Evolutionary conservation across 2,113 vertebrate genomes (phyloP).

Genomic region (Hoplias malabaricus): DNA sequence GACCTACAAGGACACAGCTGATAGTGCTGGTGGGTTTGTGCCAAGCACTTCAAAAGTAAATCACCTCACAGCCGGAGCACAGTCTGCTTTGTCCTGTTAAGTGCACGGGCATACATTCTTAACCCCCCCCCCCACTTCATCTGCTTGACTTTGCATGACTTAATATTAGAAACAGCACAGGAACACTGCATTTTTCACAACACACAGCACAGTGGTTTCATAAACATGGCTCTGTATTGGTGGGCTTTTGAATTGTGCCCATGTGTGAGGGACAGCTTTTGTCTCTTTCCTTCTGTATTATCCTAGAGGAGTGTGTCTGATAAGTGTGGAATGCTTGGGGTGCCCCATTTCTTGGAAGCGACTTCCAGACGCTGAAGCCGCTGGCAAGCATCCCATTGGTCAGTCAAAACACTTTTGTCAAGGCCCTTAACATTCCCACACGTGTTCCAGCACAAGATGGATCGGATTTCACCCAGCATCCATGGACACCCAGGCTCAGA

Average conservation of each 20-base stretch:
- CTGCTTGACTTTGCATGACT: not conserved
- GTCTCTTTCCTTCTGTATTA: not conserved
- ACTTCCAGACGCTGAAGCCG: constrained; percentile 20
- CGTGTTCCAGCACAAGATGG: constrained; percentile 28
- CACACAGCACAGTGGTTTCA: not conserved
- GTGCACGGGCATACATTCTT: not conserved
- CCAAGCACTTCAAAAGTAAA: constrained; percentile 3
- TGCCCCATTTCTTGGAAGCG: constrained; percentile 15
- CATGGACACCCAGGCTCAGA: constrained; percentile 5
- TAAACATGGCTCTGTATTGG: not conserved
- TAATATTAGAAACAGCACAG: not conserved
- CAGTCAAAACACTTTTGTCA: constrained; percentile 37
- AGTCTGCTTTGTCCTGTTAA: not conserved
- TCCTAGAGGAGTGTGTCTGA: not conserved
- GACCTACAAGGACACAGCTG: not conserved
- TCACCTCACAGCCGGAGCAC: not conserved
- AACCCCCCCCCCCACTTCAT: not conserved
- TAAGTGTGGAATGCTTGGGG: constrained; percentile 20
- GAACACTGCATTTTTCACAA: not conserved
- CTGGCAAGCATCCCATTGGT: constrained; percentile 23
- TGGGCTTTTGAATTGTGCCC: not conserved
- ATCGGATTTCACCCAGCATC: constrained; percentile 9
- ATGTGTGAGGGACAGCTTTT: not conserved
- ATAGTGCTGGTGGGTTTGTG: not conserved
- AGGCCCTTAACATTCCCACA: constrained; percentile 37